Percentiles rank a stretch among this genome's conserved stretches.
These are phyloP conservation scores for Endomychus coccineus DNA, from an alignment of 2,888 invertebrate genomes.

Conservation along the genomic window DNA sequence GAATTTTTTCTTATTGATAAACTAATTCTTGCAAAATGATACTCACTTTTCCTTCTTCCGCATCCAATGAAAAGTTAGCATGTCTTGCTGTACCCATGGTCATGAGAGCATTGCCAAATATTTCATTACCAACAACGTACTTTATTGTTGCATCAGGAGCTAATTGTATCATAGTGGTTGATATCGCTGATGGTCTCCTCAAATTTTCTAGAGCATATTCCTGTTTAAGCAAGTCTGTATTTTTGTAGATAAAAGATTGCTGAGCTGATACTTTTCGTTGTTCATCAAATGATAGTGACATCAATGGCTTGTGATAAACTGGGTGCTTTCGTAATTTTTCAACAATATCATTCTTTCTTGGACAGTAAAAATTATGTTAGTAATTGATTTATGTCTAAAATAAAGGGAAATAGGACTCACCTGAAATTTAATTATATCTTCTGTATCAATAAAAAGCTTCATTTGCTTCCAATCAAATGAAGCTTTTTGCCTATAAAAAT, in stretches of 20 bases:
- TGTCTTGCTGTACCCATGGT: slow-evolving; percentile 61
- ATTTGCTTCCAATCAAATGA: slow-evolving; percentile 62
- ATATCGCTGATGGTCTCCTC: slow-evolving; percentile 44
- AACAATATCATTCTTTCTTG: slow-evolving; percentile 30
- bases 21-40: too few species aligned
- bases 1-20: too few species aligned
- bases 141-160: slow-evolving; percentile 60
- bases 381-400: too few species aligned
- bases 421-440: slow-evolving; percentile 48
- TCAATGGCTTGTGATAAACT: slow-evolving; percentile 27
- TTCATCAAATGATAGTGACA: slow-evolving; percentile 28
- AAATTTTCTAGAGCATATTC: slow-evolving; percentile 49
- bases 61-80: slow-evolving; percentile 46
- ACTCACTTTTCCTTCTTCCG: slow-evolving; percentile 32
- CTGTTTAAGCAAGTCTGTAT: slow-evolving; percentile 54
- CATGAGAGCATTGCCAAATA: slow-evolving; percentile 59
- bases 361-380: too few species aligned
- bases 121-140: slow-evolving; percentile 52
- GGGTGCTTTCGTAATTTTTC: slow-evolving; percentile 27
- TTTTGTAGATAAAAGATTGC: slow-evolving; percentile 58
- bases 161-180: slow-evolving; percentile 52
- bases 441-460: slow-evolving; percentile 47
- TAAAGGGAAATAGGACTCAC: too few species aligned
- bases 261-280: slow-evolving; percentile 51
- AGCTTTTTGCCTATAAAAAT: slow-evolving; percentile 55